A percentile compares a stretch with the other conserved stretches of the same genome.
Evolutionary conservation across 2,888 invertebrate genomes (phyloP).

Genomic region (Cataglyphis cursor): DNA sequence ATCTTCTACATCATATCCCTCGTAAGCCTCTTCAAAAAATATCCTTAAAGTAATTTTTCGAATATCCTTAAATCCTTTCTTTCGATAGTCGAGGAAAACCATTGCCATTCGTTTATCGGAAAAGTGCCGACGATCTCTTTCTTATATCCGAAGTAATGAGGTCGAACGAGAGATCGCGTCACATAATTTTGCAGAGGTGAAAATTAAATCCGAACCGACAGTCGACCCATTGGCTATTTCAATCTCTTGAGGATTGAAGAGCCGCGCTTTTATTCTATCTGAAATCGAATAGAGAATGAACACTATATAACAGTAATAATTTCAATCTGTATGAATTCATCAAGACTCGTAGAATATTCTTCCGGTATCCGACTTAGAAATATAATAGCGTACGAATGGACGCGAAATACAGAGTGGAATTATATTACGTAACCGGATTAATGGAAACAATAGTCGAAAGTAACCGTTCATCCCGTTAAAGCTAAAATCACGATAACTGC

Average conservation of each 20-base stretch:
- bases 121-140: constrained; percentile 5
- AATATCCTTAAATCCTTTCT: constrained; percentile 5
- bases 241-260: not conserved
- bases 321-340: not conserved
- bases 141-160: constrained; percentile 9
- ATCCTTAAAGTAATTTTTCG: not conserved
- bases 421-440: constrained; percentile 17
- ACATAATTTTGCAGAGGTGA: constrained; percentile 19
- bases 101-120: constrained; percentile 7
- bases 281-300: not conserved
- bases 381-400: not conserved
- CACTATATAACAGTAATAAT: not conserved
- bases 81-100: not conserved
- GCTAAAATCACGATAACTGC: not conserved
- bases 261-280: not conserved
- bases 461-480: constrained; percentile 3
- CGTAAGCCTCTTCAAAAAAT: not conserved
- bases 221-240: not conserved
- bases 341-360: not conserved
- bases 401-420: not conserved
- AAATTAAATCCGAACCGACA: constrained; percentile 19
- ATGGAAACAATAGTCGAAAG: constrained; percentile 7
- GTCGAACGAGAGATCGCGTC: constrained; percentile 23
- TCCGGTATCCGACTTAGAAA: not conserved
- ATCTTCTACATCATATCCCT: not conserved